phyloP scores from a whole-genome alignment of 2,113 vertebrate species.

The Callaeas wilsoni region DNA sequence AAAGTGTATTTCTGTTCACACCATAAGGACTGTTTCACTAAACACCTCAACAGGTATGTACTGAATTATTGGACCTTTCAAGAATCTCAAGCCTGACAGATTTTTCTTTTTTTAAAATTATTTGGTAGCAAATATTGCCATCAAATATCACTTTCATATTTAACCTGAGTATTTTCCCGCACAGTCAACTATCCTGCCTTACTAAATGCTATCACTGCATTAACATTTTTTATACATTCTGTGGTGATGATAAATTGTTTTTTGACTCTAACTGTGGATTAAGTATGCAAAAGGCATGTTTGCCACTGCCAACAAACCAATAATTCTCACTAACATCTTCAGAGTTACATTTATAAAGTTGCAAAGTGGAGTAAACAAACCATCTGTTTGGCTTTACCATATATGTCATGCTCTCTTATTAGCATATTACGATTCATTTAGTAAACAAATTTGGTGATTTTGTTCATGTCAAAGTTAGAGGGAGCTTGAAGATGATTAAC shows the following conservation, averaged over 20 bases:
- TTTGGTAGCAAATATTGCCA: not conserved
- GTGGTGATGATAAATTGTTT: constrained; percentile 66
- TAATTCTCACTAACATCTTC: constrained; percentile 80
- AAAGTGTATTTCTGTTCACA: constrained; percentile 50
- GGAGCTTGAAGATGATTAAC: constrained; percentile 94
- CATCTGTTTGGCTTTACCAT: constrained; percentile 86
- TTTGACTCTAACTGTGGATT: constrained; percentile 66
- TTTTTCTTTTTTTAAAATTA: not conserved
- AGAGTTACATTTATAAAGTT: constrained; percentile 81
- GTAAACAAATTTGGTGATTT: constrained; percentile 85
- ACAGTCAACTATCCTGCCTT: not conserved
- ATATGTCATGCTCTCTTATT: constrained; percentile 84
- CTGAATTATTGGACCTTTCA: constrained; percentile 15
- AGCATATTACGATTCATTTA: constrained; percentile 92
- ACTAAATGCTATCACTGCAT: constrained; percentile 48
- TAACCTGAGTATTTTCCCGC: constrained; percentile 19
- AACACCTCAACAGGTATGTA: constrained; percentile 58
- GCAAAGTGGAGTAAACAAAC: constrained; percentile 81
- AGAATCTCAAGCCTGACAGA: not conserved
- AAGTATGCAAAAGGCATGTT: constrained; percentile 74
- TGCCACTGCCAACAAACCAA: constrained; percentile 70
- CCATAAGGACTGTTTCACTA: constrained; percentile 22
- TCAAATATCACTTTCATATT: not conserved
- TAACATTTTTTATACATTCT: constrained; percentile 70
- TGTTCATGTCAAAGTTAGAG: constrained; percentile 82